A percentile compares a stretch with the other conserved stretches of the same genome.
These are phyloP conservation scores for Amitus sp. DNA, from an alignment of 2,888 invertebrate genomes.

Conservation along the genomic window DNA sequence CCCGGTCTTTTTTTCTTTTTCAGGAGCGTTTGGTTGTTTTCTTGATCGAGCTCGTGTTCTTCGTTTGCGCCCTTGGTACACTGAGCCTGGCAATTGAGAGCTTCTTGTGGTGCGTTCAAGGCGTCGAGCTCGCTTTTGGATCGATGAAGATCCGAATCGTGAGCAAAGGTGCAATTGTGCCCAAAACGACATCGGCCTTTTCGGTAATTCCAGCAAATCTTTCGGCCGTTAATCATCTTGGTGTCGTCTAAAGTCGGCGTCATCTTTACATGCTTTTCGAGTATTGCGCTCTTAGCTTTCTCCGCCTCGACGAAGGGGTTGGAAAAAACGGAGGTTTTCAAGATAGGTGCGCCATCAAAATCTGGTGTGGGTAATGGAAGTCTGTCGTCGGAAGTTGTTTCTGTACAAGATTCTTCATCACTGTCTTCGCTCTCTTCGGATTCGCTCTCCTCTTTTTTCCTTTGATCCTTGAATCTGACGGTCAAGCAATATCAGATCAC, in stretches of 20 bases:
- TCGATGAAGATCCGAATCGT: constrained; percentile 85
- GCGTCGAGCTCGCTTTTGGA: constrained; percentile 70
- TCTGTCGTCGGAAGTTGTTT: constrained; percentile 56
- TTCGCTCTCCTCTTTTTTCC: constrained; percentile 32
- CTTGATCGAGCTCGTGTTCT: constrained; percentile 68
- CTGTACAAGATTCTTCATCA: constrained; percentile 33
- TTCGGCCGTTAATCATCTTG: constrained; percentile 86
- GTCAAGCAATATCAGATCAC: constrained; percentile 64
- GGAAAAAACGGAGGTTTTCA: constrained; percentile 82
- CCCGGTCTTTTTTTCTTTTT: constrained; percentile 80
- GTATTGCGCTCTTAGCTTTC: constrained; percentile 83
- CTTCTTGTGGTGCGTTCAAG: constrained; percentile 67
- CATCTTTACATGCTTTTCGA: constrained; percentile 95
- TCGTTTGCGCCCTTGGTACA: constrained; percentile 51
- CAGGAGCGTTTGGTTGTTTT: constrained; percentile 63
- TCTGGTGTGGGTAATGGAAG: constrained; percentile 73
- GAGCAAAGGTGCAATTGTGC: constrained; percentile 91
- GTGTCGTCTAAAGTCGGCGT: constrained; percentile 75
- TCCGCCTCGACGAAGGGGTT: constrained; percentile 90
- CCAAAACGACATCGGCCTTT: constrained; percentile 92
- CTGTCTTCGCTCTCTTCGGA: constrained; percentile 30
- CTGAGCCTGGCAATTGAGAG: constrained; percentile 61
- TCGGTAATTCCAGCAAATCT: constrained; percentile 93
- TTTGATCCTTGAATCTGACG: constrained; percentile 60
- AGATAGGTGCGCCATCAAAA: constrained; percentile 68